Evolutionary conservation across 2,797 vertebrate species (phyloP), one percentile per base, ranked within the genome.

Genomic region (Tarsius wallacei): DNA sequence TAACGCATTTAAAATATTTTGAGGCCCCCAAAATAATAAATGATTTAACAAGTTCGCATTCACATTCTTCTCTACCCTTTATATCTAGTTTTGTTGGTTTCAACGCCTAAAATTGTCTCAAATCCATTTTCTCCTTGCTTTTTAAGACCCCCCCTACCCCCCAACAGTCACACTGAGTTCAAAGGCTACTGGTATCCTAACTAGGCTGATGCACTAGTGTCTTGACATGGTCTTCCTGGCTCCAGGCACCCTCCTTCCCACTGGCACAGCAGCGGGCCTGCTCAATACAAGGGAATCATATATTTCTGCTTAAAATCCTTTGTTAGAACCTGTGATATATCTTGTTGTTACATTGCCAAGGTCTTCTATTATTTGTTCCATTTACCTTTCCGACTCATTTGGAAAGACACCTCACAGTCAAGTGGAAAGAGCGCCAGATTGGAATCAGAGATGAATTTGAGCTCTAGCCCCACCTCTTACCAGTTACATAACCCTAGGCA

Each of bases 281-380:
- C n/a, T 93, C 63, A 74, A 33, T 31, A 33, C 42, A 42, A n/a
- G 66, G 26, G 15, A 17, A 57, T 73, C 42, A 57, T 13, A 28
- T 53, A 49, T 21, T 66, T 28, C 22, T 73, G 31, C 47, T 61
- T 64, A 96, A 90, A 93, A 77, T 28, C 17, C 22, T 87, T 64
- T 83, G 31, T 36, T 61, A 19, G 70, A 59, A 73, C 51, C 57
- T 71, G 31, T 78, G 64, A 83, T 26, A 53, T 28, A 55, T 59
- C 24, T 82, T 63, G 26, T 16, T 64, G n/a, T 57, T 77, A 73
- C 53, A 57, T 31, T 81, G 49, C 33, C 47, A 59, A 77, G 26
- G 61, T 14, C 63, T 93, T 88, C 94, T 77, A 89, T 81, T 68
- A 94, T 73, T 71, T 53, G 61, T 47, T 57, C 76, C 42, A 82